Evolutionary conservation across 1,140 invertebrate genomes (phyloP).

Genomic region (Diabrotica undecimpunctata): DNA sequence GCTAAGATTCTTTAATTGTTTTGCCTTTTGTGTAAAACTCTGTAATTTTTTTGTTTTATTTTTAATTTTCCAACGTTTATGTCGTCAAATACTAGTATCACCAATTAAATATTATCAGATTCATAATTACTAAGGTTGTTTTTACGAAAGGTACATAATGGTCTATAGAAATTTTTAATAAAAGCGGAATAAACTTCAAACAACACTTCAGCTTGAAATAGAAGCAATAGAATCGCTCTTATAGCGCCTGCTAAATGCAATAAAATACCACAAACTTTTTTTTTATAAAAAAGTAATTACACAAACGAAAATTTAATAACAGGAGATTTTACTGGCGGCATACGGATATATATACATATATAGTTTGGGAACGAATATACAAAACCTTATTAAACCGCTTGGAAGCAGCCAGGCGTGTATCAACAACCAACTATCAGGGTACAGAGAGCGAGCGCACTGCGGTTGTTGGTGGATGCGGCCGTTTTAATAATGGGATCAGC

Average conservation of each 20-base stretch:
- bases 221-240: too few relatives aligned
- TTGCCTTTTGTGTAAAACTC: too few relatives aligned
- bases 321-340: background rate
- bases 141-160: too few relatives aligned
- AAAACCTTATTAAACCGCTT: background rate
- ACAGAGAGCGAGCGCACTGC: background rate
- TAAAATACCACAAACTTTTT: background rate
- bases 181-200: too few relatives aligned
- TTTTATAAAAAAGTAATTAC: background rate
- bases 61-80: too few relatives aligned
- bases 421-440: constrained; percentile 1
- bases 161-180: too few relatives aligned
- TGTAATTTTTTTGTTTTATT: too few relatives aligned
- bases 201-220: too few relatives aligned
- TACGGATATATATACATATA: background rate
- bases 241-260: background rate
- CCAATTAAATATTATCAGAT: too few relatives aligned
- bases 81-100: too few relatives aligned
- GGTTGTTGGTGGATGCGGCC: constrained; percentile 1
- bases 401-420: constrained; percentile 1
- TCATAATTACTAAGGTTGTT: too few relatives aligned
- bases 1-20: too few relatives aligned
- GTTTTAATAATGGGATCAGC: constrained; percentile 2
- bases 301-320: constrained; percentile 3
- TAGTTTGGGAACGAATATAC: background rate